phyloP scores from a whole-genome alignment of 2,888 invertebrate genomes.

The Lepetodrilus schrolli region DNA sequence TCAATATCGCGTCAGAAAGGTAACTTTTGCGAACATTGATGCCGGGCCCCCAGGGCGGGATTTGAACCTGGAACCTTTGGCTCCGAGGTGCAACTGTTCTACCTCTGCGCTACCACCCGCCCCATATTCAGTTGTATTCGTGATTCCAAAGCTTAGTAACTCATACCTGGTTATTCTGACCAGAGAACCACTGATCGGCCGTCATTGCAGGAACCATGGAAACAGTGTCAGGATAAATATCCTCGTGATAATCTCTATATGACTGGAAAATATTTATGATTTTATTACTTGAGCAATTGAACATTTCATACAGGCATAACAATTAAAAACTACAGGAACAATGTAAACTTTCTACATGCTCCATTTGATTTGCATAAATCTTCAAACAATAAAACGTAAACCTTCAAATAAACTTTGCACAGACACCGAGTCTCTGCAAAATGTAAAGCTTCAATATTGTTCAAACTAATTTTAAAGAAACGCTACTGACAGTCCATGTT shows the following conservation, averaged over 20 bases:
- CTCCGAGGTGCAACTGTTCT: too few relatives aligned
- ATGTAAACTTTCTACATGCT: neutral
- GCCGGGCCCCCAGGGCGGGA: too few relatives aligned
- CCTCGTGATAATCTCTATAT: constrained; percentile 94
- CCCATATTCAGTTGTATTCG: too few relatives aligned
- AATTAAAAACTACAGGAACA: neutral
- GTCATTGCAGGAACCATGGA: constrained; percentile 87
- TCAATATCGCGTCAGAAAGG: neutral
- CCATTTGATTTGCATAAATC: neutral
- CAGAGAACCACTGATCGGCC: constrained; percentile 88
- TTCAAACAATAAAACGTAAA: neutral
- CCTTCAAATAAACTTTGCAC: neutral
- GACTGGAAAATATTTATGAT: too few relatives aligned
- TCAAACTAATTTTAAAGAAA: too few relatives aligned
- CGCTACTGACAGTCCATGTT: too few relatives aligned
- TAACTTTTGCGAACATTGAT: too few relatives aligned
- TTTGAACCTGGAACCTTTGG: too few relatives aligned
- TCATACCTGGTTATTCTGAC: constrained; percentile 72
- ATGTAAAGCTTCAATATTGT: neutral
- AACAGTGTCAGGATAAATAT: constrained; percentile 92
- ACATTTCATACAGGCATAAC: too few relatives aligned
- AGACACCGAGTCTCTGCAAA: neutral
- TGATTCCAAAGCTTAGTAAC: neutral
- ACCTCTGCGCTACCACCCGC: too few relatives aligned
- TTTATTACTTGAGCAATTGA: too few relatives aligned